phyloP scores from a whole-genome alignment of 1,140 invertebrate species.

The Drosophila rufa region DNA sequence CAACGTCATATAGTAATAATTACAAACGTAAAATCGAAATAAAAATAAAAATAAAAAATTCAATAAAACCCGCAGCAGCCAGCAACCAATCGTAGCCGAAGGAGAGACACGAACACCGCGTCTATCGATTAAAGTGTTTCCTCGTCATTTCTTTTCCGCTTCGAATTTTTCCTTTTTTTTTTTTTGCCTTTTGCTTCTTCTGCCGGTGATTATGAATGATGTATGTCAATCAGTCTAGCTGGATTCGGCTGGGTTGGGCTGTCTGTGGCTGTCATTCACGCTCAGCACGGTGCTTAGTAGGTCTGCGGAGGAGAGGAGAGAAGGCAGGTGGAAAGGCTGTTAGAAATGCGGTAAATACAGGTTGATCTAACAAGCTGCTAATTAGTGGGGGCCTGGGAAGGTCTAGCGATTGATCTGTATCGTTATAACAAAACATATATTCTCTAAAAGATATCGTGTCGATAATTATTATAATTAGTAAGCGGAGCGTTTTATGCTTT shows the following conservation, averaged over 20 bases:
- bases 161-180: slow-evolving; percentile 8
- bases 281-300: slow-evolving; percentile 62
- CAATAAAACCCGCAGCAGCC: slow-evolving; percentile 48
- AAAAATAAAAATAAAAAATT: slow-evolving; percentile 49
- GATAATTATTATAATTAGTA: not conserved
- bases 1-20: slow-evolving; percentile 80
- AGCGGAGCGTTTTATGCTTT: not conserved
- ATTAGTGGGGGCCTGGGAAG: slow-evolving; percentile 14
- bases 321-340: slow-evolving; percentile 10
- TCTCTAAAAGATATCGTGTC: not conserved
- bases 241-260: slow-evolving; percentile 66
- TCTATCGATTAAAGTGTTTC: slow-evolving; percentile 22
- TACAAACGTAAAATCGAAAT: slow-evolving; percentile 68
- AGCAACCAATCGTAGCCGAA: slow-evolving; percentile 30
- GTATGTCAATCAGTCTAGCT: slow-evolving; percentile 80
- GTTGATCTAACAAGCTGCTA: slow-evolving; percentile 50
- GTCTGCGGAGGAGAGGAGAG: slow-evolving; percentile 47
- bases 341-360: slow-evolving; percentile 43
- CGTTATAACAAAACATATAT: slow-evolving; percentile 5
- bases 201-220: slow-evolving; percentile 50
- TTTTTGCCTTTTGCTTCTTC: slow-evolving; percentile 4
- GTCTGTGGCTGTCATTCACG: slow-evolving; percentile 55
- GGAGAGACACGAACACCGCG: slow-evolving; percentile 26
- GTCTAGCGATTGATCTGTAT: slow-evolving; percentile 28
- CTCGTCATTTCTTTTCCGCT: slow-evolving; percentile 18